Evolutionary conservation across 2,113 vertebrate genomes (phyloP).

Genomic region (Prolemur simus): DNA sequence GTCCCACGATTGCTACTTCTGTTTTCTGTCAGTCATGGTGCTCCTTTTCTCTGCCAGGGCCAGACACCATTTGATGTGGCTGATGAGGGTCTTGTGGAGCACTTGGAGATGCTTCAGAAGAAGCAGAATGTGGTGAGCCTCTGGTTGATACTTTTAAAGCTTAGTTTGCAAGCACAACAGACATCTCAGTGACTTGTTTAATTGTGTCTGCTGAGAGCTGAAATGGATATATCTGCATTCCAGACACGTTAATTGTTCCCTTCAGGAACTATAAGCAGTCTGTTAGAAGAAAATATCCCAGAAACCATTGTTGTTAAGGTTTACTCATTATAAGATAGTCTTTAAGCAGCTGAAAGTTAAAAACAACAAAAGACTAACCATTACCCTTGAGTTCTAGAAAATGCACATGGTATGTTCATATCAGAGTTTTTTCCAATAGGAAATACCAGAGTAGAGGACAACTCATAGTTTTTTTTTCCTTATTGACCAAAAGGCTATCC

Average conservation of each 20-base stretch:
- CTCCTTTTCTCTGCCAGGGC: constrained; percentile 76
- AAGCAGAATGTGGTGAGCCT: constrained; percentile 85
- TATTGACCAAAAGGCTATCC: background rate
- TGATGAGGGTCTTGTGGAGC: constrained; percentile 86
- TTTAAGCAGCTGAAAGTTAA: background rate
- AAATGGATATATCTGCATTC: background rate
- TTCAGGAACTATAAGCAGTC: background rate
- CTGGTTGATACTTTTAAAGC: background rate
- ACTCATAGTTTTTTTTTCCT: background rate
- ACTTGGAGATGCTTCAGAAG: constrained; percentile 88
- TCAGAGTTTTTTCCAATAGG: background rate
- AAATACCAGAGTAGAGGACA: background rate
- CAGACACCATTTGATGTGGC: constrained; percentile 87
- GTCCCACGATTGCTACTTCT: background rate
- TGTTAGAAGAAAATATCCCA: background rate
- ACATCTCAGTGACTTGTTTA: background rate
- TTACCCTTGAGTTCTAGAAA: background rate
- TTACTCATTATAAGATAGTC: background rate
- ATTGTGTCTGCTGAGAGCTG: background rate
- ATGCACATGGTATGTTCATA: background rate
- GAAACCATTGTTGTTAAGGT: background rate
- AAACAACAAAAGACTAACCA: background rate
- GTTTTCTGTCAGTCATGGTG: background rate
- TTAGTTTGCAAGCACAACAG: background rate
- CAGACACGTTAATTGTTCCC: background rate